phyloP scores from a whole-genome alignment of 2,113 vertebrate species.

The Chrysemys picta region DNA sequence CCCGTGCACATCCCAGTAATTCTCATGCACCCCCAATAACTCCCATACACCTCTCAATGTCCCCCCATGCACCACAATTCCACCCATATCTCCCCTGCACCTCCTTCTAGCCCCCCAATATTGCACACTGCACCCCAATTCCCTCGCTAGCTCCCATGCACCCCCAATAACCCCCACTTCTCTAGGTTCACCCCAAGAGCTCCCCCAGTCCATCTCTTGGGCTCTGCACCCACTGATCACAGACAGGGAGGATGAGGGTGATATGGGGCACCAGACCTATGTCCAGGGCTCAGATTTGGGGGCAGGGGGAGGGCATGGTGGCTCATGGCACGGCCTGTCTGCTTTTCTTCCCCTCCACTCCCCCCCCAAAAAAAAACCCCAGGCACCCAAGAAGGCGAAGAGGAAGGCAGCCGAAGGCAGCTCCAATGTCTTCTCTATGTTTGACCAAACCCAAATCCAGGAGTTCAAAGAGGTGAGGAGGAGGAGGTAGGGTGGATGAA shows the following conservation, averaged over 20 bases:
- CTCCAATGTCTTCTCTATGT: conserved; percentile 96
- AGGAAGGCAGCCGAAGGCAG: conserved; percentile 87
- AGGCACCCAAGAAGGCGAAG: conserved; percentile 95
- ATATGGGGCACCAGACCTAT: neutral
- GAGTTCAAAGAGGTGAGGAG: conserved; percentile 93
- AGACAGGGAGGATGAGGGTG: no score
- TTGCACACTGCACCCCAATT: neutral
- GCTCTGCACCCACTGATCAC: no score
- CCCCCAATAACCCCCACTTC: neutral
- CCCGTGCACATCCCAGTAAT: neutral
- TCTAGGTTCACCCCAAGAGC: neutral
- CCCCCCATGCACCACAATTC: neutral
- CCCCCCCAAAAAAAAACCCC: neutral
- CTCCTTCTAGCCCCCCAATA: no score
- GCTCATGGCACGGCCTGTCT: neutral
- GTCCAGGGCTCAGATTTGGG: neutral
- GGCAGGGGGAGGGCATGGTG: neutral
- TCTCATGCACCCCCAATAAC: neutral
- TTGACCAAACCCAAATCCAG: conserved; percentile 96
- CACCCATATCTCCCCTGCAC: neutral
- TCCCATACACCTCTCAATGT: neutral
- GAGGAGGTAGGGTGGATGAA: conserved; percentile 8
- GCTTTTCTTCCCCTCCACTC: neutral
- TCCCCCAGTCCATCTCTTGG: neutral
- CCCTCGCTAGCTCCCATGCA: neutral